Evolutionary conservation across 2,113 vertebrate species (phyloP), one percentile per base, ranked within the genome.

Genomic region (Tachycineta bicolor): DNA sequence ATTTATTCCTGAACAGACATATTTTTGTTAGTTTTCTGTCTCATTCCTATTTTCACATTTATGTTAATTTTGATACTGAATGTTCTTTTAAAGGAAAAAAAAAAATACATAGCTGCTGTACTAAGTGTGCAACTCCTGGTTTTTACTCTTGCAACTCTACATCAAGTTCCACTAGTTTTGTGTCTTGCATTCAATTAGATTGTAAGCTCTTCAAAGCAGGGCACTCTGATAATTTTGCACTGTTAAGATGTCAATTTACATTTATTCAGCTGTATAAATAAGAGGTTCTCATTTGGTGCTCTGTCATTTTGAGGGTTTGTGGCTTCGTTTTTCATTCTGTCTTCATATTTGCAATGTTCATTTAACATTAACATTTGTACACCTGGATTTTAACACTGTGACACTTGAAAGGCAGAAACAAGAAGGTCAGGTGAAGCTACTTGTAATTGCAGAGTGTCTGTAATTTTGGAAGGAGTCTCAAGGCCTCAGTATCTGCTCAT

Each of bases 131-230:
- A 67, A 60, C 12, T 81, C 29, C 29, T 71, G 14, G 0, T 25
- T 81, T 89, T 82, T n/a, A 46, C 13, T 79, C 22, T 71, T 87
- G 29, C 17, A 73, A 12, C 33, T 58, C 29, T 47, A 10, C 28
- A 28, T 64, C 13, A 83, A 43, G 49, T 84, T 87, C 53, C 63
- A 43, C 46, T 69, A 43, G n/a, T 75, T 68, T 44, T 62, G 37
- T 91, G 25, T 65, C 13, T 73, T 68, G 37, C 46, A 37, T 81
- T 31, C 41, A 43, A 3, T 89, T 97, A 76, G 65, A 65, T 55
- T 95, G 83, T 87, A 89, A 92, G 78, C 44, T 91, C n/a, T 65
- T 90, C 46, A 82, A 76, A 96, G 94, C 89, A 93, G 58, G 70
- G 8, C 31, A 22, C 21, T 73, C 39, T 23, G 24, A 23, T 65